Evolutionary conservation across 2,888 invertebrate genomes (phyloP).

Genomic region (Leptinotarsa rubiginosa): DNA sequence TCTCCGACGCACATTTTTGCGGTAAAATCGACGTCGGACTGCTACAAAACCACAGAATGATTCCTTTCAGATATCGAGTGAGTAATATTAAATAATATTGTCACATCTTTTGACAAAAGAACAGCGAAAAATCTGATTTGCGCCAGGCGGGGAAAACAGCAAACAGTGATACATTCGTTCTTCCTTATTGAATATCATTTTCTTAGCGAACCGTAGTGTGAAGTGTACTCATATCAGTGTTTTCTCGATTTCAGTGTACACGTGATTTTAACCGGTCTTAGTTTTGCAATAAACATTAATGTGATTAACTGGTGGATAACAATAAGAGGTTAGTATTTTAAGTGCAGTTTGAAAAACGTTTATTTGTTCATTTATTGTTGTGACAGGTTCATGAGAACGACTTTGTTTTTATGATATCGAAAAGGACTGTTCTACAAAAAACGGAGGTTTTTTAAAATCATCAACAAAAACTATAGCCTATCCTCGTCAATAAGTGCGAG

Average conservation of each 20-base stretch:
- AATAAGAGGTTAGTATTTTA: constrained; percentile 39
- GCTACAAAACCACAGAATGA: constrained; percentile 6
- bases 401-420: neutral
- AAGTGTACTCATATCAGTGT: constrained; percentile 31
- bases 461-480: neutral
- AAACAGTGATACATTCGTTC: constrained; percentile 21
- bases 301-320: constrained; percentile 37
- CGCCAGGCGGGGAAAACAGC: constrained; percentile 21
- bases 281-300: constrained; percentile 45
- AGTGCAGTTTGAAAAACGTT: constrained; percentile 13
- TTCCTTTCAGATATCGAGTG: constrained; percentile 6
- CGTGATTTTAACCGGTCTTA: constrained; percentile 42
- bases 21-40: constrained; percentile 7
- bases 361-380: neutral
- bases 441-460: neutral
- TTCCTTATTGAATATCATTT: constrained; percentile 41
- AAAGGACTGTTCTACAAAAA: neutral
- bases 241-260: constrained; percentile 42
- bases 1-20: constrained; percentile 17
- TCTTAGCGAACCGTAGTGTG: constrained; percentile 37
- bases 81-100: constrained; percentile 9
- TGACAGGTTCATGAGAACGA: neutral
- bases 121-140: constrained; percentile 23
- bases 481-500: neutral
- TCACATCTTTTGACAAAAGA: constrained; percentile 19